A percentile compares a stretch with the other conserved stretches of the same genome.
These are phyloP conservation scores for Calliphora vicina DNA, from an alignment of 1,140 invertebrate species.

Conservation along the genomic window DNA sequence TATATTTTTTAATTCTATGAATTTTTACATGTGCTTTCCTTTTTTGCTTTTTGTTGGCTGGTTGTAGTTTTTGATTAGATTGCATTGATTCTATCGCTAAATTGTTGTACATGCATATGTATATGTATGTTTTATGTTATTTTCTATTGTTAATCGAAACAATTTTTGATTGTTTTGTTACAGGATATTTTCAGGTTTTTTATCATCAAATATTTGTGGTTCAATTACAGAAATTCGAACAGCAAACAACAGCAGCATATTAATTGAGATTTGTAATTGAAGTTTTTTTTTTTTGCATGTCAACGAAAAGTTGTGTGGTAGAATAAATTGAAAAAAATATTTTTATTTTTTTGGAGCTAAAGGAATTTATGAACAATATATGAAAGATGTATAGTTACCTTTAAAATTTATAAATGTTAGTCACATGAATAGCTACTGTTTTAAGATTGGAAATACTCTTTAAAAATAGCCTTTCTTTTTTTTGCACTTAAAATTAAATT, in stretches of 20 bases:
- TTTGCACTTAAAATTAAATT: too few relatives aligned
- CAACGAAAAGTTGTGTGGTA: not conserved
- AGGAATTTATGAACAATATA: too few relatives aligned
- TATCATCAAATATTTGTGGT: not conserved
- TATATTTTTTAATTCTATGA: not conserved
- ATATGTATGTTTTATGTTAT: not conserved
- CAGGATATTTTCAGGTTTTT: not conserved
- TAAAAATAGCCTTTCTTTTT: too few relatives aligned
- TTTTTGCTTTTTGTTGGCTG: not conserved
- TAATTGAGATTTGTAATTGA: slow-evolving; percentile 6
- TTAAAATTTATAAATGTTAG: too few relatives aligned
- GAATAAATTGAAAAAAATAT: too few relatives aligned
- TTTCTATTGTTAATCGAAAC: not conserved
- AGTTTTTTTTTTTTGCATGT: not conserved
- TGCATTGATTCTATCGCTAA: not conserved
- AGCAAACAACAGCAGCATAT: not conserved
- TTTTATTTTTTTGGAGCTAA: too few relatives aligned
- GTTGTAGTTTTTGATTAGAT: not conserved
- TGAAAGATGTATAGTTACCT: too few relatives aligned
- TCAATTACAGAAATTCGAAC: not conserved
- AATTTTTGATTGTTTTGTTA: not conserved
- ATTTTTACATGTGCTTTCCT: not conserved
- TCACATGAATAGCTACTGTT: too few relatives aligned
- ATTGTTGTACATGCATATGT: not conserved
- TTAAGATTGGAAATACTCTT: too few relatives aligned